phyloP scores from a whole-genome alignment of 2,113 vertebrate genomes.

The Clupea harengus region DNA sequence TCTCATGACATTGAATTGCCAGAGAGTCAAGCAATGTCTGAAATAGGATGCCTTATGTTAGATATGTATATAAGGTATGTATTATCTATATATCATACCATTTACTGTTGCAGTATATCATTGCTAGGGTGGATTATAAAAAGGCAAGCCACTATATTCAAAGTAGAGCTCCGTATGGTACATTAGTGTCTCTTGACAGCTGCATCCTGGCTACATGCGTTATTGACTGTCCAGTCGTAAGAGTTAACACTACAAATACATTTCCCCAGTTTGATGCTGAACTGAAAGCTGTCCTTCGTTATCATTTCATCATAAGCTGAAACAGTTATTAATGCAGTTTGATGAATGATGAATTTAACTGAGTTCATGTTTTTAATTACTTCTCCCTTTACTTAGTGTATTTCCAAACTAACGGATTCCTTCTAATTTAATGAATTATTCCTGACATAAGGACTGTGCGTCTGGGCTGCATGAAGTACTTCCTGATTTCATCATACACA shows the following conservation, averaged over 20 bases:
- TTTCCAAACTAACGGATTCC: too few species aligned
- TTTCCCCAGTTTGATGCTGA: neutral
- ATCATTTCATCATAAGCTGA: neutral
- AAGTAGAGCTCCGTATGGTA: neutral
- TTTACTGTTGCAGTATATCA: neutral
- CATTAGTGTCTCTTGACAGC: neutral
- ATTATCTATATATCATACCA: neutral
- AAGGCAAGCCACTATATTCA: neutral
- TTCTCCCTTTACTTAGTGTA: too few species aligned
- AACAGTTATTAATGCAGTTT: too few species aligned
- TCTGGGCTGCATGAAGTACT: too few species aligned
- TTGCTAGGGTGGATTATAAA: neutral
- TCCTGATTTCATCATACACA: too few species aligned
- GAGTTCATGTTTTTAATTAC: too few species aligned
- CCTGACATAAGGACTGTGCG: too few species aligned
- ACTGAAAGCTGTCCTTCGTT: neutral
- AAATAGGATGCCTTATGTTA: neutral
- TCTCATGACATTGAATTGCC: neutral
- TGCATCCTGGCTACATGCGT: neutral
- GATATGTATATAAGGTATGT: neutral
- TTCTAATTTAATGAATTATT: too few species aligned
- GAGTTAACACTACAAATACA: neutral
- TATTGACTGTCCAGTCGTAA: neutral
- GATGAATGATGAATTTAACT: too few species aligned
- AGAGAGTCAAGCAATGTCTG: neutral